Conservation (phyloP, 30 jellyfish, hydroid and myxozoan species). For the Mastigias papua region DNA sequence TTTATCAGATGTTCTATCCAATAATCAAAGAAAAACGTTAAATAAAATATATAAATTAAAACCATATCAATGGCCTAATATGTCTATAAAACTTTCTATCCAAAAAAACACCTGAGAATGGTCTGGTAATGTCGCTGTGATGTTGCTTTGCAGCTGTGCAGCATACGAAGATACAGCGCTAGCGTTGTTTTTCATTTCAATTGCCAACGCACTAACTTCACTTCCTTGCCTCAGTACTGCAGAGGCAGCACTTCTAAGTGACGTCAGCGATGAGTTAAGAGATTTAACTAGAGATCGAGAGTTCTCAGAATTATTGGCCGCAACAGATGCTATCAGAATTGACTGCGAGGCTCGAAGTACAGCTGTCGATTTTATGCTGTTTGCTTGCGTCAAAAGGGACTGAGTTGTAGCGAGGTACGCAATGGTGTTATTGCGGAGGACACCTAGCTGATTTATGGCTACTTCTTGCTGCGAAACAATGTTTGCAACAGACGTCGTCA, state of each 20-base stretch:
- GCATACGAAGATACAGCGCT: conserved; percentile 80
- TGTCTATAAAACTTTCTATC: too few species aligned
- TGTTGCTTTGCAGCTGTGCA: conserved; percentile 34
- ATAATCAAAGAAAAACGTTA: too few species aligned
- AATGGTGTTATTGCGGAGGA: conserved; percentile 67
- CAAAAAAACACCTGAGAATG: conserved; percentile 69
- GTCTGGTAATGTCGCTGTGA: conserved; percentile 69
- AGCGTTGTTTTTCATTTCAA: conserved; percentile 76
- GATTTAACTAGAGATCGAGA: conserved; percentile 48
- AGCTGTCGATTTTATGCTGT: conserved; percentile 65
- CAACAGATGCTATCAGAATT: conserved; percentile 74
- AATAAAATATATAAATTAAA: too few species aligned
- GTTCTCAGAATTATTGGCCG: conserved; percentile 77
- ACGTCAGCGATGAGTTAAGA: conserved; percentile 61
- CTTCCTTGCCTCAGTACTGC: conserved; percentile 68
- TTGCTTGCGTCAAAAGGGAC: conserved; percentile 46
- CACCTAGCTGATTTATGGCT: conserved; percentile 80
- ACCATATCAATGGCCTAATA: too few species aligned
- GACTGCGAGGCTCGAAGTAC: conserved; percentile 74
- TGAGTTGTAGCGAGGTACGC: conserved; percentile 70
- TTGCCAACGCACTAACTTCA: conserved; percentile 58
- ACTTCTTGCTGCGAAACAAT: conserved; percentile 80
- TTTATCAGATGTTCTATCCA: too few species aligned
- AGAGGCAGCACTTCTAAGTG: conserved; percentile 54
- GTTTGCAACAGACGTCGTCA: conserved; percentile 67